phyloP scores from a whole-genome alignment of 2,888 invertebrate genomes.

The Amphiduros pacificus region DNA sequence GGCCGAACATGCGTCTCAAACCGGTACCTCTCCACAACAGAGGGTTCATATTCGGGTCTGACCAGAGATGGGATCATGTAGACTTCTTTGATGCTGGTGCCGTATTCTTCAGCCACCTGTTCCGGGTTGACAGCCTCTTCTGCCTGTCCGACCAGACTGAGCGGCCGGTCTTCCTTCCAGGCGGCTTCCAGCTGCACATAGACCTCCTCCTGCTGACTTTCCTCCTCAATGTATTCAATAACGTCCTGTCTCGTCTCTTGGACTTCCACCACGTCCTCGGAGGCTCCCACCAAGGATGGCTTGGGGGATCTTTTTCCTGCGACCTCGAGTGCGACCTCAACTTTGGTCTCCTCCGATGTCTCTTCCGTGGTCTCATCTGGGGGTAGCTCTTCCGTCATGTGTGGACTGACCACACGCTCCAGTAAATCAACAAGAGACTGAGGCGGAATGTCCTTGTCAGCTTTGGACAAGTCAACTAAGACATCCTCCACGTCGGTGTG shows the following conservation, averaged over 20 bases:
- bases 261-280: constrained; percentile 28
- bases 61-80: constrained; percentile 30
- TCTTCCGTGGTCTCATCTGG: constrained; percentile 21
- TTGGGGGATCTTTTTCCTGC: constrained; percentile 21
- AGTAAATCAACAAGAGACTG: constrained; percentile 21
- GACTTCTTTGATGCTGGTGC: constrained; percentile 32
- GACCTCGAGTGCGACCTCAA: constrained; percentile 21
- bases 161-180: constrained; percentile 21
- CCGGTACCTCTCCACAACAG: constrained; percentile 31
- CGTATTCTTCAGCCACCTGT: constrained; percentile 27
- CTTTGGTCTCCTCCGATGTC: constrained; percentile 18
- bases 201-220: constrained; percentile 20
- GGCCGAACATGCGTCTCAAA: constrained; percentile 24
- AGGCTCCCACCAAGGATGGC: constrained; percentile 25
- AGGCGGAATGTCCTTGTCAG: constrained; percentile 18
- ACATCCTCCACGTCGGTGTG: constrained; percentile 28
- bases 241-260: constrained; percentile 25
- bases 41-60: constrained; percentile 30
- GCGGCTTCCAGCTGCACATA: constrained; percentile 4
- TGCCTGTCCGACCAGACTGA: constrained; percentile 20
- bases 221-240: constrained; percentile 24
- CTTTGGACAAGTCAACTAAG: constrained; percentile 14
- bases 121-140: constrained; percentile 25
- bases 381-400: constrained; percentile 19
- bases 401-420: constrained; percentile 19